Conservation (phyloP, 2,888 invertebrate genomes). For the Drosophila fungiperda region DNA sequence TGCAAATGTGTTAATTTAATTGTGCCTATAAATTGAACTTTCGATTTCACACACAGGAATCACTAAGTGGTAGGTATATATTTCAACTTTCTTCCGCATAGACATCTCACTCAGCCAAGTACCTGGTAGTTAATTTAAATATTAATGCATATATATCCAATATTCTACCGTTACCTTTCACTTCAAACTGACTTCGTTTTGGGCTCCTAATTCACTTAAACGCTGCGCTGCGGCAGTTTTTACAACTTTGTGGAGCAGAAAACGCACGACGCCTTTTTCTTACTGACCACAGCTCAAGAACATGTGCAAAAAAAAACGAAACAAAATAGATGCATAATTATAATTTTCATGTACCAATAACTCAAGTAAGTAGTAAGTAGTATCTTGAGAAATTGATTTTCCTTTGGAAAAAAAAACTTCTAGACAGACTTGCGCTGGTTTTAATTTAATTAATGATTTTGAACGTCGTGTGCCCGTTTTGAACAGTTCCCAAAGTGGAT, state of each 20-base stretch:
- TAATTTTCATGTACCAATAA: constrained; percentile 78
- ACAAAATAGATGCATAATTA: constrained; percentile 67
- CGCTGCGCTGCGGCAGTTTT: constrained; percentile 54
- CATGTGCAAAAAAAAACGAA: constrained; percentile 34
- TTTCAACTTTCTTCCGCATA: constrained; percentile 50
- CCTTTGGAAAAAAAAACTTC: constrained; percentile 24
- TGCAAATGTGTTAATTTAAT: constrained; percentile 69
- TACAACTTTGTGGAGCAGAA: constrained; percentile 74
- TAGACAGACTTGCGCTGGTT: constrained; percentile 64
- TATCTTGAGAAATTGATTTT: constrained; percentile 78
- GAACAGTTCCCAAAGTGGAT: constrained; percentile 66
- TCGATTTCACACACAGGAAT: constrained; percentile 48
- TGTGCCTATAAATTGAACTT: constrained; percentile 52
- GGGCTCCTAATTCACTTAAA: constrained; percentile 75
- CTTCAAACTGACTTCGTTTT: constrained; percentile 68
- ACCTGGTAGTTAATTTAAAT: constrained; percentile 25
- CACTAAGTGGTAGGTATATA: constrained; percentile 6
- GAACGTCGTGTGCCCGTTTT: constrained; percentile 69
- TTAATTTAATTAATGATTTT: constrained; percentile 76
- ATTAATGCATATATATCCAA: constrained; percentile 16
- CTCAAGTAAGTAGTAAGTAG: constrained; percentile 69
- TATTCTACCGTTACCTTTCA: constrained; percentile 35
- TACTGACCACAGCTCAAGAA: constrained; percentile 57
- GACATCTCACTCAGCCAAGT: constrained; percentile 20
- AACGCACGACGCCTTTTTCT: constrained; percentile 64